Conservation (phyloP, 2,888 invertebrate species). For the Pyrrhosoma nymphula region DNA sequence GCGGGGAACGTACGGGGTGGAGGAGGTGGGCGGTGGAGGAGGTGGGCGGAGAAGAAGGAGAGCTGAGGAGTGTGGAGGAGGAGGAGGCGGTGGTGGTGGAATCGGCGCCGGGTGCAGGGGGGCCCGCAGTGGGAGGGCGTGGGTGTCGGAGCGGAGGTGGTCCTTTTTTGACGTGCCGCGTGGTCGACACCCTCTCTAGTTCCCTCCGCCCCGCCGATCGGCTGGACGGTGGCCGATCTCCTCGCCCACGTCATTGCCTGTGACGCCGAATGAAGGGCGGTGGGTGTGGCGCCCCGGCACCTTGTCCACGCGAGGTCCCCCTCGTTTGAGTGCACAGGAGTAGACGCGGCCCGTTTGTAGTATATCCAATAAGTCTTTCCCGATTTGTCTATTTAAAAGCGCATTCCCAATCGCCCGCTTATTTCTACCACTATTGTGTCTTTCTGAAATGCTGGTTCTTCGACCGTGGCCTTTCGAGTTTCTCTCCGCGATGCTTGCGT, state of each 20-base stretch:
- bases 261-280: slow-evolving; percentile 44
- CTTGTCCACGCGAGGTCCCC: neutral
- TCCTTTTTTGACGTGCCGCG: slow-evolving; percentile 4
- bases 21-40: neutral
- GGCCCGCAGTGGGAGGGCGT: neutral
- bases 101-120: neutral
- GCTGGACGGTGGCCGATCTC: slow-evolving; percentile 2
- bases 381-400: neutral
- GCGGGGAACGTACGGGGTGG: slow-evolving; percentile 68
- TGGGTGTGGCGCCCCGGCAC: slow-evolving; percentile 60
- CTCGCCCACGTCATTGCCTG: neutral
- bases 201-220: neutral
- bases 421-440: neutral
- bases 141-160: neutral
- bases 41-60: slow-evolving; percentile 68
- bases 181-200: neutral
- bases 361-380: neutral
- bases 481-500: slow-evolving; percentile 16
- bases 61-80: slow-evolving; percentile 54
- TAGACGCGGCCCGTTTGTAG: neutral
- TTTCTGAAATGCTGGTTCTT: slow-evolving; percentile 20
- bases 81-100: neutral
- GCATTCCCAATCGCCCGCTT: neutral
- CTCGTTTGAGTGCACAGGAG: neutral
- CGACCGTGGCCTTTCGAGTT: slow-evolving; percentile 48